phyloP scores from a whole-genome alignment of 2,888 invertebrate species.

The Schrankia costaestrigalis region DNA sequence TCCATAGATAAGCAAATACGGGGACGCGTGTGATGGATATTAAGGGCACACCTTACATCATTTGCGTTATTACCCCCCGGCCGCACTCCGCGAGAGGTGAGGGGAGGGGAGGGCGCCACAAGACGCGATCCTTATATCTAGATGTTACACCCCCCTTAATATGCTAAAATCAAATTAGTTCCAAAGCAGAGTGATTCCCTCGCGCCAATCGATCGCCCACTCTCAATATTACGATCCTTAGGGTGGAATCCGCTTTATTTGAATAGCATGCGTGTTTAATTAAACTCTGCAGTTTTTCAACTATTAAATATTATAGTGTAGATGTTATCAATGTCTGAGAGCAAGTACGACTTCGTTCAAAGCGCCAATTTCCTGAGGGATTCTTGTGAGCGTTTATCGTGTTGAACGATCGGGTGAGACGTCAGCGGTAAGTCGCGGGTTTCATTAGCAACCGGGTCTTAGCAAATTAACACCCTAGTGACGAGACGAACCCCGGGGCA shows the following conservation, averaged over 20 bases:
- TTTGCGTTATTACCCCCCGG: slow-evolving; percentile 71
- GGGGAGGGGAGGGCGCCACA: slow-evolving; percentile 56
- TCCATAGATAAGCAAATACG: slow-evolving; percentile 80
- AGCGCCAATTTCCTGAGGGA: slow-evolving; percentile 74
- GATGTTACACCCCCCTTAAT: slow-evolving; percentile 74
- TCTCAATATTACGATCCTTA: slow-evolving; percentile 56
- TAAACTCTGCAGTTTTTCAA: slow-evolving; percentile 40
- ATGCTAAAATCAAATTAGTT: slow-evolving; percentile 82
- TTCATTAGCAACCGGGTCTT: slow-evolving; percentile 72
- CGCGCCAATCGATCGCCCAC: slow-evolving; percentile 65
- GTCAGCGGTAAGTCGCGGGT: slow-evolving; percentile 69
- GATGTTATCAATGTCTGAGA: slow-evolving; percentile 48
- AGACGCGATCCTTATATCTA: slow-evolving; percentile 77
- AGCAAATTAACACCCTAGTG: slow-evolving; percentile 76
- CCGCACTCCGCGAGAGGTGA: slow-evolving; percentile 31
- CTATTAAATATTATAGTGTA: slow-evolving; percentile 19
- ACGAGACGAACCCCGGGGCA: slow-evolving; percentile 46
- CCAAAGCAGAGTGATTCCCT: slow-evolving; percentile 74
- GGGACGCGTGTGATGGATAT: slow-evolving; percentile 79
- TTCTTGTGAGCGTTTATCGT: slow-evolving; percentile 68
- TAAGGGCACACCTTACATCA: slow-evolving; percentile 81
- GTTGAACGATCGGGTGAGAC: slow-evolving; percentile 55
- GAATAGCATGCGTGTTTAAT: slow-evolving; percentile 52
- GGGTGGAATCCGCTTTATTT: slow-evolving; percentile 49
- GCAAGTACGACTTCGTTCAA: slow-evolving; percentile 55